Evolutionary conservation across 2,888 invertebrate genomes (phyloP), one percentile per base, ranked within the genome.

Genomic region (Nemoura dubitans): DNA sequence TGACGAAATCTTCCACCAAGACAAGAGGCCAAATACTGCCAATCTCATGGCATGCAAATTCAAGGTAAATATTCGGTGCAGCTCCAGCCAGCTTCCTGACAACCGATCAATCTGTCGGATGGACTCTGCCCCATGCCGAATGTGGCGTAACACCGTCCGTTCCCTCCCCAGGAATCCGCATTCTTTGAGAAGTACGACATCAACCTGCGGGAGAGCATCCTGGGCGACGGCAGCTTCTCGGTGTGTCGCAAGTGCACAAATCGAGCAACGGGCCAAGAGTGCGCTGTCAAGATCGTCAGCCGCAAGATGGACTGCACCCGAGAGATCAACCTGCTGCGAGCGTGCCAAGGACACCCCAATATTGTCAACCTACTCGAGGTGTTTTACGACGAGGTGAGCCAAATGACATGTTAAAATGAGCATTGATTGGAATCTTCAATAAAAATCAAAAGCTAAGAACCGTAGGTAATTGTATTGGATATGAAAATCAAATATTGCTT

Each of bases 141-240:
- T 14, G 21, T 59, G 14, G 16, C 59, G 59, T 59, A 59, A 59
- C 59, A 59, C 59, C 14, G 6, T 42, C 6, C 36, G 29, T 83
- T 29, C 84, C 29, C 84, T 86, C 88, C 89, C 82, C 93, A 96
- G 95, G 95, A 96, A 90, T 98, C 97, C 0, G 94, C 95, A 27
- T 98, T 98, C 92, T 98, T 98, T 92, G 94, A 96, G 90, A 93
- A 95, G 86, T 98, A 98, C 92, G 95, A 95, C 87, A 92, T 98
- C 7, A 95, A 96, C 90, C 91, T 95, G 36, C 94, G 92, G 86
- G 94, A 94, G 81, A 94, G 94, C 0, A 93, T 96, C 25, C 92
- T 98, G 0, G 98, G 98, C 0, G 97, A 97, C 90, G 98, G 98
- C 0, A 96, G 97, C 14, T 98, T 96, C 91, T 97, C 97, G 0